Base-by-base conservation (phyloP, 2,113 vertebrate species). In the Etheostoma spectabile region DNA sequence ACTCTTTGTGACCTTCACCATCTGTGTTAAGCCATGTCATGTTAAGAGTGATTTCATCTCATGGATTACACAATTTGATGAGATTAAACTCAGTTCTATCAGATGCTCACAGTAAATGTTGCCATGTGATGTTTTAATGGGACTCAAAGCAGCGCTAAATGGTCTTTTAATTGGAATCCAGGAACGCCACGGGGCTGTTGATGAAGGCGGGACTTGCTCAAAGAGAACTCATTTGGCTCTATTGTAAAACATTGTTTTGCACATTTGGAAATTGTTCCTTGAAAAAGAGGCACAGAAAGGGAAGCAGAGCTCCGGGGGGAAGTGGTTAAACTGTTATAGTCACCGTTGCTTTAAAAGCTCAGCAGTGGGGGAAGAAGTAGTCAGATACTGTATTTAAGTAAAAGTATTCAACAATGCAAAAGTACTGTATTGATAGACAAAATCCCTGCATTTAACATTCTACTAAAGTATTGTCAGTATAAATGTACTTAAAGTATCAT, bases 1-100 rank as follows among this genome's bases (percentile, higher is more conserved):
- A 88, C 79, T 52, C 73, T 80, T 75, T 8, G 0, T 65, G 79
- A 87, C 84, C 82, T 52, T 46, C 69, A 72, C 71, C 18, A 72
- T 70, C 73, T 53, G 57, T 10, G 64, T 71, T 87, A 86, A 89
- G 21, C 80, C 65, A 3, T 16, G 64, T 27, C 22, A 70, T 51
- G 57, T 88, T 65, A 79, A 61, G 67, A 51, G 68, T 74, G 66
- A 82, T 89, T 85, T 89, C 48, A 72, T 85, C 74, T 63, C 24
- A 0, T 22, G 72, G 85, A 89, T 89, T 91, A 89, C 64, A 82
- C 78, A 67, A 87, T 84, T 73, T 84, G 69, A 84, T 73, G 73
- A 68, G 86, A 88, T 88, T 92, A 88, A 68, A 67, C 66, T 72
- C 62, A 73, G 38, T 73, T 83, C 70, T 73, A 76, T 80, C 57